These are phyloP conservation scores for Mormyrus lacerda DNA, from an alignment of 2,113 vertebrate genomes.

Conservation along the genomic window DNA sequence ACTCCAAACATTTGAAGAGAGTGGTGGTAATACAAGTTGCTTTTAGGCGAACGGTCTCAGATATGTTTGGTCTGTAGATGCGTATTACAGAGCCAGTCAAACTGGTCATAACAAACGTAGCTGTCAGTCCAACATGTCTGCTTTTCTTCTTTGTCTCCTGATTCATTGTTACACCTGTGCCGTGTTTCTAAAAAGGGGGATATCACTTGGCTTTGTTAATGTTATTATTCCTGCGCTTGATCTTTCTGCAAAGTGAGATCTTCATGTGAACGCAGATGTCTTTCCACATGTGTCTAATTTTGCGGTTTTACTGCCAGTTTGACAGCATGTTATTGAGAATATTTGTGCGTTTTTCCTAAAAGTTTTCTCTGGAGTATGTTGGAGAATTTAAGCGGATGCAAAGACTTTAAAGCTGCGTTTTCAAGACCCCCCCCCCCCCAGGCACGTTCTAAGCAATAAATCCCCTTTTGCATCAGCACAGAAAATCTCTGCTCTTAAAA, in stretches of 20 bases:
- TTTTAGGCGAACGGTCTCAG: background rate
- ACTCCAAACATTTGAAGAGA: background rate
- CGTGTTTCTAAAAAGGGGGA: background rate
- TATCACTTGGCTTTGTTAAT: background rate
- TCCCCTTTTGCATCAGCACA: background rate
- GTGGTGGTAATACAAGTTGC: background rate
- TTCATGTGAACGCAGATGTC: background rate
- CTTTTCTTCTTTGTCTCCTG: background rate
- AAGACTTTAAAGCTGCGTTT: background rate
- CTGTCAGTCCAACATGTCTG: background rate
- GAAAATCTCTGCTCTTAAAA: background rate
- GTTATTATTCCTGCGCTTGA: background rate
- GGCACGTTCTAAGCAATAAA: slow-evolving; percentile 1
- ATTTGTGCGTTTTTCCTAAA: background rate
- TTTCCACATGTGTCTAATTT: background rate
- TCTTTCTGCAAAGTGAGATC: background rate
- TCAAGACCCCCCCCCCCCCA: background rate
- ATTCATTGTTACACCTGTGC: background rate
- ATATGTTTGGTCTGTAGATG: background rate
- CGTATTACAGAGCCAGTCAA: background rate
- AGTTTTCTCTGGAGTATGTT: background rate
- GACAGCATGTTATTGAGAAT: background rate
- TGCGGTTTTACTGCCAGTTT: background rate
- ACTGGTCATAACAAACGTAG: background rate
- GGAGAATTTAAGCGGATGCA: background rate